Evolutionary conservation across 1,140 invertebrate species (phyloP), one percentile per base, ranked within the genome.

Genomic region (Drosophila gunungcola): DNA sequence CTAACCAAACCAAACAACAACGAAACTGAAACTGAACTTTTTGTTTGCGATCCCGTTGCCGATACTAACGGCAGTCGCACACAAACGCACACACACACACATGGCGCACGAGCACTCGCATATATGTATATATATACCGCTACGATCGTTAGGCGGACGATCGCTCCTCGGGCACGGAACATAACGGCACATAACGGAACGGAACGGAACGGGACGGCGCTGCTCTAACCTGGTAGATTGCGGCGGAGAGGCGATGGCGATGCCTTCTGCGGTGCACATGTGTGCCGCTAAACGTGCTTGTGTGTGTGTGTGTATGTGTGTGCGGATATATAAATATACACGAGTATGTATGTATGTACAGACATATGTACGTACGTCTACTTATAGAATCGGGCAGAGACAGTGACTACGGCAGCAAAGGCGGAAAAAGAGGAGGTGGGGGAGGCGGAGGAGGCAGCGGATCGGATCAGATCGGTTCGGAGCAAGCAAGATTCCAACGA

Each of bases 11-110:
- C 73, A 77, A 77, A 82, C 69, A 80, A 80, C 77, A 79, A 64
- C 83, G 84, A 88, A 82, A 88, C 85, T 83, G 79, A 88, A 86
- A 86, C 83, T 83, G 84, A 89, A 88, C 84, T 89, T 88, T 76
- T 88, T 73, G 80, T 74, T 64, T 49, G 77, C 84, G 84, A 89
- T 89, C 80, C 84, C 85, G 84, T 88, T 89, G 84, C 56, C 84
- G 84, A 88, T 89, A 88, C 84, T 88, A 84, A 88, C 84, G 84
- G 84, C 83, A 73, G 78, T 73, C 83, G 85, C 60, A 48, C 63
- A 58, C 78, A 81, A 60, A 68, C 73, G 62, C 60, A 60, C 64
- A 55, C 29, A 29, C 12, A 25, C 67, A 38, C n/a, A 25, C 21
- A 38, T 21, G 25, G 32, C 38, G 11, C 9, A 32, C 38, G 49